These are phyloP conservation scores for Malthinus seriepunctatus DNA, from an alignment of 2,888 invertebrate genomes.

Conservation along the genomic window DNA sequence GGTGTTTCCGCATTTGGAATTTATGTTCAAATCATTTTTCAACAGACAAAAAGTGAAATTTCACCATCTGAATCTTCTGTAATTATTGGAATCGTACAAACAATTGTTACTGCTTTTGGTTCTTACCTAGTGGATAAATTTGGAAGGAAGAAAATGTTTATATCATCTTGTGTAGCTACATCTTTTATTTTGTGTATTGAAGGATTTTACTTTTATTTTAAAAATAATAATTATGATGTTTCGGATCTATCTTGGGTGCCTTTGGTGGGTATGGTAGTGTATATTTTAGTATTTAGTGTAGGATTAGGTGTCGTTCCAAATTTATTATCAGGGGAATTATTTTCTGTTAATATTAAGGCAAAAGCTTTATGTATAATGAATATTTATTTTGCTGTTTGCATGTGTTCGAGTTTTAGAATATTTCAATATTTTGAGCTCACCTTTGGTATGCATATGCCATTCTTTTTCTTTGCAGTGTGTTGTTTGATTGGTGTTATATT, in stretches of 20 bases:
- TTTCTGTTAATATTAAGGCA: constrained; percentile 43
- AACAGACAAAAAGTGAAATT: constrained; percentile 43
- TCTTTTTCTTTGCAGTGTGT: constrained; percentile 39
- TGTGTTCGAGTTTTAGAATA: constrained; percentile 42
- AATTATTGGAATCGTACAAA: constrained; percentile 53
- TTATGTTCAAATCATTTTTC: constrained; percentile 46
- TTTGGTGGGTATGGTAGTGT: constrained; percentile 35
- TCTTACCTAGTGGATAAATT: constrained; percentile 45
- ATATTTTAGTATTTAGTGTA: constrained; percentile 33
- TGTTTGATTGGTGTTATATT: constrained; percentile 41
- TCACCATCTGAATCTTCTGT: constrained; percentile 50
- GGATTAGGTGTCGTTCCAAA: constrained; percentile 39
- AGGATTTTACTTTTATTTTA: constrained; percentile 36
- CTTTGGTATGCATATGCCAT: constrained; percentile 42
- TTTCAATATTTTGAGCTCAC: constrained; percentile 43
- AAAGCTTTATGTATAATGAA: constrained; percentile 42
- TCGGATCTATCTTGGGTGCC: constrained; percentile 37
- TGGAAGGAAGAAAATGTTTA: constrained; percentile 54
- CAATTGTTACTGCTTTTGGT: constrained; percentile 42
- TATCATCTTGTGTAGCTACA: constrained; percentile 55
- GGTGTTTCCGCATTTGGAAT: constrained; percentile 41
- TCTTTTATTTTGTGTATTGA: constrained; percentile 30
- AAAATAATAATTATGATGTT: constrained; percentile 27
- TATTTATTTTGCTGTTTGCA: constrained; percentile 40
- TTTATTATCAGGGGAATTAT: constrained; percentile 40